Evolutionary conservation across 2,888 invertebrate species (phyloP).

Genomic region (Andrena haemorrhoa): DNA sequence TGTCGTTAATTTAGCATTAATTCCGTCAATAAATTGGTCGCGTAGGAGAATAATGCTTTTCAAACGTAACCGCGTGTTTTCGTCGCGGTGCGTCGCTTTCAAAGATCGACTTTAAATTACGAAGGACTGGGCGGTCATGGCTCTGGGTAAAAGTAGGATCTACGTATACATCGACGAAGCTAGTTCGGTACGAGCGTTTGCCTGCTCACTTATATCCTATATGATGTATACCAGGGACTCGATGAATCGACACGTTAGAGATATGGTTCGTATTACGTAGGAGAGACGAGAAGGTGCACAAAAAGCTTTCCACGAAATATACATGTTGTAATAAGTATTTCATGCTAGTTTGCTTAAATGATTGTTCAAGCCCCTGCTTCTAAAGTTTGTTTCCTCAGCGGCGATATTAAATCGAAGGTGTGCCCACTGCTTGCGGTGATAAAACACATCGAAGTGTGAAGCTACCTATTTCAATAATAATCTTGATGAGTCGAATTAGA

Average conservation of each 20-base stretch:
- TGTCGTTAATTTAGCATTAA: constrained; percentile 36
- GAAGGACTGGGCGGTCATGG: background rate
- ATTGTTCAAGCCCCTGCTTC: too few species aligned
- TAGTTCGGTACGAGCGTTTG: background rate
- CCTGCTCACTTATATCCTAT: background rate
- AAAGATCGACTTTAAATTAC: background rate
- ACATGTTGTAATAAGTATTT: background rate
- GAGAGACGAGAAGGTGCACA: background rate
- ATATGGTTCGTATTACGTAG: too few species aligned
- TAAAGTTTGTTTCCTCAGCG: background rate
- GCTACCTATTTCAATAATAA: too few species aligned
- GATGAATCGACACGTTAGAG: background rate
- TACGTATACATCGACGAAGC: background rate
- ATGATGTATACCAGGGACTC: background rate
- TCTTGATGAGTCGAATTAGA: too few species aligned
- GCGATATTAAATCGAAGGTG: background rate
- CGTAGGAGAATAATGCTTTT: background rate
- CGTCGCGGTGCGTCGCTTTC: background rate
- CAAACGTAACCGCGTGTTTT: background rate
- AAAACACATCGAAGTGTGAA: too few species aligned
- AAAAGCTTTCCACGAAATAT: background rate
- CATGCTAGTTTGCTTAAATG: background rate
- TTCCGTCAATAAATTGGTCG: constrained; percentile 16
- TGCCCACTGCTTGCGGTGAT: constrained; percentile 17
- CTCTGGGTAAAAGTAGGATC: background rate